A percentile compares a stretch with the other conserved stretches of the same genome.
Evolutionary conservation across 2,888 invertebrate genomes (phyloP).

Genomic region (Hyposoter dolosus): DNA sequence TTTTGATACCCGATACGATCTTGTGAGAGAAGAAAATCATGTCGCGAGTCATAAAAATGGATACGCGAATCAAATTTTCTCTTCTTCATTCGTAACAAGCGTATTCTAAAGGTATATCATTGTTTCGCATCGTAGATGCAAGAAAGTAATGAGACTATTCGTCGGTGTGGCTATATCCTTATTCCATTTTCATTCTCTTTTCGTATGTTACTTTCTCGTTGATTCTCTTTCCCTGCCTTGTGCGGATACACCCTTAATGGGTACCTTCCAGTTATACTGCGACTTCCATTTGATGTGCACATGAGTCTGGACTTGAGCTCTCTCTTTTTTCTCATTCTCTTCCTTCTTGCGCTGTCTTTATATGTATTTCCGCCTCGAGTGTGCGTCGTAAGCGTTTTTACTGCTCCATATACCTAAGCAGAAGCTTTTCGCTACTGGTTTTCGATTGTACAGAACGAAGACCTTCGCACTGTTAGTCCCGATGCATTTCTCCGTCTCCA

Average conservation of each 20-base stretch:
- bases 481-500: background rate
- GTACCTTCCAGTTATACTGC: conserved; percentile 8
- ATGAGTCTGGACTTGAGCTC: conserved; percentile 23
- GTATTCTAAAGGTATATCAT: background rate
- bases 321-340: background rate
- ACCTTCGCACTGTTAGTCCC: conserved; percentile 1
- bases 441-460: conserved; percentile 17
- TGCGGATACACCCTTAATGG: conserved; percentile 5
- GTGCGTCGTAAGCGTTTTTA: conserved; percentile 52
- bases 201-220: conserved; percentile 4
- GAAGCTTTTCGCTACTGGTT: conserved; percentile 22
- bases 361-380: conserved; percentile 37
- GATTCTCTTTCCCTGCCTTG: background rate
- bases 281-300: conserved; percentile 36
- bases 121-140: background rate
- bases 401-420: background rate
- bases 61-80: background rate
- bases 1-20: background rate
- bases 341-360: background rate
- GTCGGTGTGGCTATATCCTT: background rate
- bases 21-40: conserved; percentile 1
- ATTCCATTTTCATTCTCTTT: background rate
- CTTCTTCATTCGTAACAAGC: background rate
- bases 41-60: conserved; percentile 18
- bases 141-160: background rate